A percentile compares a stretch with the other conserved stretches of the same genome.
Conservation (phyloP, 2,888 invertebrate genomes). For the Pollenia griseotomentosa region DNA sequence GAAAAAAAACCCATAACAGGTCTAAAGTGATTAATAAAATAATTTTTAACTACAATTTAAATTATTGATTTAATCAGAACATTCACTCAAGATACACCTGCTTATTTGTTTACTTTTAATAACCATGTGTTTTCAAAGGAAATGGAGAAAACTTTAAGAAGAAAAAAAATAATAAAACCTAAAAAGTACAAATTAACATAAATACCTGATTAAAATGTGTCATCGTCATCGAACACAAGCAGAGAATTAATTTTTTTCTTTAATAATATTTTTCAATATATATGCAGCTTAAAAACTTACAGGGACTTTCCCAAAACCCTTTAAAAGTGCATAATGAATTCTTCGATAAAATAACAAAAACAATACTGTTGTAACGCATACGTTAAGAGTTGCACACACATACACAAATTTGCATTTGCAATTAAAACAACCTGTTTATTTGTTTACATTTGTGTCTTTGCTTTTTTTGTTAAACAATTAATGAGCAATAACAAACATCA, state of each 20-base stretch:
- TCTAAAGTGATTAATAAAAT: not conserved
- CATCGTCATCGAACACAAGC: constrained; percentile 11
- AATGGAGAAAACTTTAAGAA: constrained; percentile 10
- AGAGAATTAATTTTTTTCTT: not conserved
- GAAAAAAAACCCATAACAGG: not conserved
- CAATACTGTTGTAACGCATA: not conserved
- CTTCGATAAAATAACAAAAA: not conserved
- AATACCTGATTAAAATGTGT: constrained; percentile 38
- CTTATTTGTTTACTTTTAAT: not conserved
- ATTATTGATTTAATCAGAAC: constrained; percentile 1
- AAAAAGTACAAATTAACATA: not conserved
- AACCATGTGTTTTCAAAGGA: constrained; percentile 13
- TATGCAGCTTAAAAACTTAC: not conserved
- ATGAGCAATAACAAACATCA: not conserved
- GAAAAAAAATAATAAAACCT: constrained; percentile 7
- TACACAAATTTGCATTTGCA: not conserved
- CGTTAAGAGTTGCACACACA: not conserved
- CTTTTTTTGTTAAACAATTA: not conserved
- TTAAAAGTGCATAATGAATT: not conserved
- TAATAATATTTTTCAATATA: not conserved
- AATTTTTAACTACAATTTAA: not conserved
- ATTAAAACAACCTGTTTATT: not conserved
- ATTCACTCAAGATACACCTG: constrained; percentile 9
- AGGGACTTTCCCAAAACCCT: constrained; percentile 47
- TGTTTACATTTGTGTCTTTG: not conserved